phyloP scores from a whole-genome alignment of 2,888 invertebrate species.

The Lycaena phlaeas region DNA sequence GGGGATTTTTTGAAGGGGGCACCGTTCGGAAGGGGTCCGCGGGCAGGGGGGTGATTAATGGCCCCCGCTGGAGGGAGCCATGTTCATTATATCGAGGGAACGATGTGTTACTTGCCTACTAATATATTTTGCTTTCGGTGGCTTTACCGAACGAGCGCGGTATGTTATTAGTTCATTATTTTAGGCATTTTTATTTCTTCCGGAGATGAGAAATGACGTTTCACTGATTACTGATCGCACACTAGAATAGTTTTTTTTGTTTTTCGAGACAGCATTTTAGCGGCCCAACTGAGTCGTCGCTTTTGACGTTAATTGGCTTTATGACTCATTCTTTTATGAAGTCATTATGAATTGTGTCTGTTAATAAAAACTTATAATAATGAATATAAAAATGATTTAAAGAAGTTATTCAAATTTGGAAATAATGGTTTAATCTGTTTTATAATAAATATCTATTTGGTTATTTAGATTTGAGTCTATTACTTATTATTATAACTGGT shows the following conservation, averaged over 20 bases:
- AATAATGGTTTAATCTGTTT: background rate
- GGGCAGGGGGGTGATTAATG: conserved; percentile 60
- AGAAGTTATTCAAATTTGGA: no score
- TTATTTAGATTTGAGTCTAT: no score
- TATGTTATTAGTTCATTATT: conserved; percentile 63
- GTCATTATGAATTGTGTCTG: conserved; percentile 14
- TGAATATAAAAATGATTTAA: no score
- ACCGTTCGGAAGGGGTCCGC: conserved; percentile 39
- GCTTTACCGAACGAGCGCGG: conserved; percentile 32
- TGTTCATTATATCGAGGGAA: conserved; percentile 69
- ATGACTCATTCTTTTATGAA: conserved; percentile 27
- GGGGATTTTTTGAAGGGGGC: conserved; percentile 56
- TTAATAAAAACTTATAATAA: no score
- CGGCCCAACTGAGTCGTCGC: conserved; percentile 30
- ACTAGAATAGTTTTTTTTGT: conserved; percentile 31
- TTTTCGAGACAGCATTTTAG: conserved; percentile 28
- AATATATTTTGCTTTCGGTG: conserved; percentile 62
- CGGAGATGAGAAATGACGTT: conserved; percentile 52
- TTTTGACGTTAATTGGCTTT: conserved; percentile 31
- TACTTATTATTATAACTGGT: no score
- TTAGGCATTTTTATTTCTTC: conserved; percentile 62
- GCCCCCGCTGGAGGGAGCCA: conserved; percentile 60
- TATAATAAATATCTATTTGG: no score
- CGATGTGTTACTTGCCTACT: conserved; percentile 68
- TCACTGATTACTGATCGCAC: conserved; percentile 38